Evolutionary conservation across 1,140 invertebrate species (phyloP).

Genomic region (Diabrotica virgifera): DNA sequence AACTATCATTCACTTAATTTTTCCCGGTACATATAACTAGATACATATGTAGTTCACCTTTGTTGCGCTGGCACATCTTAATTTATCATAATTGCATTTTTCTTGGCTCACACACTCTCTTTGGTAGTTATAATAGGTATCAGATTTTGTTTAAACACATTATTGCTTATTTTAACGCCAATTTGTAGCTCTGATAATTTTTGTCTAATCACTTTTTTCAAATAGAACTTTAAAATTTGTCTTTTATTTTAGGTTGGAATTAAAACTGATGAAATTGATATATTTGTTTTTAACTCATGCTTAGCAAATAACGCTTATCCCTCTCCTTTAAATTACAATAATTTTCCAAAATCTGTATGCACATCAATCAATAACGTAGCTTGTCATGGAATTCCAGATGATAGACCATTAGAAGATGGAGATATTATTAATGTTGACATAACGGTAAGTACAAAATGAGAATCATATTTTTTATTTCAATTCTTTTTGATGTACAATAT

Average conservation of each 20-base stretch:
- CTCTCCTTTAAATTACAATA: constrained; percentile 81
- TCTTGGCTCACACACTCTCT: too few species aligned
- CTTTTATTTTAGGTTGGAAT: constrained; percentile 65
- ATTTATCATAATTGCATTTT: too few species aligned
- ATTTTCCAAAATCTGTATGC: constrained; percentile 91
- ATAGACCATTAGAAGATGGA: constrained; percentile 72
- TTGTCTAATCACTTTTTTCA: too few species aligned
- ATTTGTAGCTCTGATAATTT: too few species aligned
- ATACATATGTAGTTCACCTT: too few species aligned
- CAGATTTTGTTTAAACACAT: too few species aligned
- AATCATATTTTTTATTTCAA: too few species aligned
- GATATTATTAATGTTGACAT: constrained; percentile 93
- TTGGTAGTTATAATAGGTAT: too few species aligned
- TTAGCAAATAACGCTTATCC: constrained; percentile 78
- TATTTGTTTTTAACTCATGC: constrained; percentile 68
- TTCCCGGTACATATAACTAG: too few species aligned
- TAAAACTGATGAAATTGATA: constrained; percentile 87
- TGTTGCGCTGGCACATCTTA: too few species aligned
- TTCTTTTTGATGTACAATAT: neutral
- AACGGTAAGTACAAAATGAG: constrained; percentile 64
- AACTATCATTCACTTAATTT: too few species aligned
- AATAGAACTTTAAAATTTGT: neutral
- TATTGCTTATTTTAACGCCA: too few species aligned
- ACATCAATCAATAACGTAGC: constrained; percentile 94
- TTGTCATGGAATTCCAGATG: constrained; percentile 93